These are phyloP conservation scores for Chymomyza caudatula DNA, from an alignment of 2,888 invertebrate genomes.

Conservation along the genomic window DNA sequence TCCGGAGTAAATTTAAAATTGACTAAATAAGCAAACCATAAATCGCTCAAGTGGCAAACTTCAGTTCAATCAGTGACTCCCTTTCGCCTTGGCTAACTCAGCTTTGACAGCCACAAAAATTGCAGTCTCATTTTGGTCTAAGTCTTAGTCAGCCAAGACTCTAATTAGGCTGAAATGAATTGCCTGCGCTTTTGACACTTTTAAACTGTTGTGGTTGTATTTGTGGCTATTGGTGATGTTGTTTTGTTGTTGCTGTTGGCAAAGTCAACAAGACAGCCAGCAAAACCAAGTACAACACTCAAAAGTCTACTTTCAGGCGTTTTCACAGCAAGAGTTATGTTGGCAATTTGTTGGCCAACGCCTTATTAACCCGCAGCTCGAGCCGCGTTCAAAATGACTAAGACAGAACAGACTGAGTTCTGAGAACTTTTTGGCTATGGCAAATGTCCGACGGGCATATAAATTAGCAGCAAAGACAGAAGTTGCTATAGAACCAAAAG, in stretches of 20 bases:
- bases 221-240: not conserved
- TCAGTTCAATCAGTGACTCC: conserved; percentile 38
- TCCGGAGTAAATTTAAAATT: not conserved
- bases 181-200: conserved; percentile 71
- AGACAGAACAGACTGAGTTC: conserved; percentile 30
- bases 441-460: conserved; percentile 71
- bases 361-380: conserved; percentile 68
- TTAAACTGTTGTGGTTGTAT: conserved; percentile 39
- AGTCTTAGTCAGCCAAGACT: conserved; percentile 51
- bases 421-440: conserved; percentile 65
- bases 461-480: conserved; percentile 60
- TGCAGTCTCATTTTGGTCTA: conserved; percentile 40
- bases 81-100: conserved; percentile 34
- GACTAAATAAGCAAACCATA: conserved; percentile 47
- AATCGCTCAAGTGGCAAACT: conserved; percentile 60
- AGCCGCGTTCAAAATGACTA: conserved; percentile 20
- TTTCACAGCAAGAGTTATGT: conserved; percentile 56
- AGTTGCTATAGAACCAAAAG: conserved; percentile 27
- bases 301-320: conserved; percentile 64
- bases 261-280: conserved; percentile 55
- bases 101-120: conserved; percentile 59
- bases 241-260: not conserved
- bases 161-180: conserved; percentile 67
- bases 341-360: conserved; percentile 61
- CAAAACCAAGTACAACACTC: conserved; percentile 63